These are phyloP conservation scores for Apantesis nais DNA, from an alignment of 2,888 invertebrate species.

Conservation along the genomic window DNA sequence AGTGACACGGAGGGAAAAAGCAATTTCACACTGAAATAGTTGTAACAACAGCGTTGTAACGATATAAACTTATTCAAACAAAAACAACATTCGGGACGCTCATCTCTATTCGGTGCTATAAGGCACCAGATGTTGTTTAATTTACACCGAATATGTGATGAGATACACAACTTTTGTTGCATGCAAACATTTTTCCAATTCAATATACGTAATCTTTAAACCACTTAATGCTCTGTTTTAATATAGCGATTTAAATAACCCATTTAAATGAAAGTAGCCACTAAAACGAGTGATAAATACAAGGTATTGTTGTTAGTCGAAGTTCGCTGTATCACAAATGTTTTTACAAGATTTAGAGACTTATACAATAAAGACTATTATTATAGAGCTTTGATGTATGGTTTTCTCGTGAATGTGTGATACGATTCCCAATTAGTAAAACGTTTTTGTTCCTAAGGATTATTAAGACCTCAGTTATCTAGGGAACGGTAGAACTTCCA, in stretches of 20 bases:
- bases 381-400: too few relatives aligned
- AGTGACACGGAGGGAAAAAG: constrained; percentile 48
- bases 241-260: background rate
- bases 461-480: too few relatives aligned
- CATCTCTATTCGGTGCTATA: constrained; percentile 61
- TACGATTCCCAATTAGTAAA: too few relatives aligned
- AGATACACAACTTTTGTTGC: constrained; percentile 40
- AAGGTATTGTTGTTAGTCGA: too few relatives aligned
- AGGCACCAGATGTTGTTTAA: constrained; percentile 64
- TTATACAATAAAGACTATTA: too few relatives aligned
- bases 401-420: too few relatives aligned
- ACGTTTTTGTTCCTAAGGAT: too few relatives aligned
- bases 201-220: background rate
- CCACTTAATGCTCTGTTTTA: background rate
- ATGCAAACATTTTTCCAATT: background rate
- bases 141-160: constrained; percentile 66
- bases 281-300: background rate
- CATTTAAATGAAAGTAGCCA: background rate
- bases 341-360: too few relatives aligned
- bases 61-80: constrained; percentile 56
- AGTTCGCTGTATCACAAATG: too few relatives aligned
- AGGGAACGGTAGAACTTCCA: too few relatives aligned
- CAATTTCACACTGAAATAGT: constrained; percentile 50
- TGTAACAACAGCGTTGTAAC: constrained; percentile 35
- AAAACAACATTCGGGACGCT: constrained; percentile 52